Percentiles rank a stretch among this genome's conserved stretches.
phyloP scores from a whole-genome alignment of 1,140 invertebrate species.

The Drosophila bocki region DNA sequence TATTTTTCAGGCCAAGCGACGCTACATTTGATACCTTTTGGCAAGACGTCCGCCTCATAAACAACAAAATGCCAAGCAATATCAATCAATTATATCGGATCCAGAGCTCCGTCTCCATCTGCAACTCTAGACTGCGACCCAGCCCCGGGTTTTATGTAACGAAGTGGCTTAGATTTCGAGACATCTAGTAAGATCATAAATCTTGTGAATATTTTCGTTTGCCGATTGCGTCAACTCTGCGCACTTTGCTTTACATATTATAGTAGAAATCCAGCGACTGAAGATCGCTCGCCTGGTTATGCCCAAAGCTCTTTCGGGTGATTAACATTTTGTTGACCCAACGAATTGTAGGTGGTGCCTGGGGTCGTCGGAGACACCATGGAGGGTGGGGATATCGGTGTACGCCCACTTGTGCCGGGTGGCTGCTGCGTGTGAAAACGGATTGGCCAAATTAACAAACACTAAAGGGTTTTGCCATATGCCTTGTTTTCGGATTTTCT shows the following conservation, averaged over 20 bases:
- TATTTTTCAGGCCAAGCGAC: conserved; percentile 42
- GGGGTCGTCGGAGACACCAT: conserved; percentile 4
- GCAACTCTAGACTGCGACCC: conserved; percentile 29
- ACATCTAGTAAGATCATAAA: conserved; percentile 75
- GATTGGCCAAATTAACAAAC: conserved; percentile 59
- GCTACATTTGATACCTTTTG: conserved; percentile 55
- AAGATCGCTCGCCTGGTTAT: conserved; percentile 34
- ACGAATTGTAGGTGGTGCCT: conserved; percentile 54
- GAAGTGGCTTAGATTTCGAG: conserved; percentile 66
- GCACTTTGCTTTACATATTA: conserved; percentile 73
- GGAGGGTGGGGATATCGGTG: conserved; percentile 5
- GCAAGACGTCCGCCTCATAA: conserved; percentile 59
- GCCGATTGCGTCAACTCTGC: conserved; percentile 62
- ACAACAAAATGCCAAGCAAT: conserved; percentile 64
- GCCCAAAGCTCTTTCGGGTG: conserved; percentile 48
- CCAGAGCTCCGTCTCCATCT: conserved; percentile 25
- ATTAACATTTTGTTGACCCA: conserved; percentile 69
- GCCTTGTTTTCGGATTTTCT: conserved; percentile 34
- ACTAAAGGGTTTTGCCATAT: conserved; percentile 58
- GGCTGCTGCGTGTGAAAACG: conserved; percentile 68
- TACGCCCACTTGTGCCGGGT: conserved; percentile 59
- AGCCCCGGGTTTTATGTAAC: conserved; percentile 66
- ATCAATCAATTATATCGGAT: conserved; percentile 65
- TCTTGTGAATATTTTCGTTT: conserved; percentile 70
- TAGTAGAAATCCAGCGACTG: conserved; percentile 45